Percentiles rank a stretch among this genome's conserved stretches.
Conservation (phyloP, 2,888 invertebrate genomes). For the Abrostola tripartita region DNA sequence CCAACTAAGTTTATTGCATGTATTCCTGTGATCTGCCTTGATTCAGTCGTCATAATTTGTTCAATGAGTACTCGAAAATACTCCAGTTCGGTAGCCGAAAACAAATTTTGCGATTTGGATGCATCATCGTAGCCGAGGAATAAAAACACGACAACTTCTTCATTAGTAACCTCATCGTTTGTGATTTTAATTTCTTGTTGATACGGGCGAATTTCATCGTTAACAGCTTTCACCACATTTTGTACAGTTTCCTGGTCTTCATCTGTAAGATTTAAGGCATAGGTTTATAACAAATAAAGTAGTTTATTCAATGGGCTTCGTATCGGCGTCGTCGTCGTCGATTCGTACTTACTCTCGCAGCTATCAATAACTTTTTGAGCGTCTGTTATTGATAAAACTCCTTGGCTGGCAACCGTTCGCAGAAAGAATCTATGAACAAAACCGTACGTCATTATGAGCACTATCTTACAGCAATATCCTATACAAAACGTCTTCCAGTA, state of each 20-base stretch:
- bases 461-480: no score
- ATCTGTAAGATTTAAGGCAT: slow-evolving; percentile 60
- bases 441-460: slow-evolving; percentile 69
- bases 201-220: slow-evolving; percentile 72
- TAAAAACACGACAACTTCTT: slow-evolving; percentile 76
- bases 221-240: slow-evolving; percentile 74
- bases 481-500: no score
- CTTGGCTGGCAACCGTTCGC: slow-evolving; percentile 75
- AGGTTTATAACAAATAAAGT: background rate
- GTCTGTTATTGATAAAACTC: slow-evolving; percentile 73
- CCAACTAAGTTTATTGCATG: slow-evolving; percentile 79
- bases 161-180: slow-evolving; percentile 75
- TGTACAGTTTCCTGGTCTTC: slow-evolving; percentile 58
- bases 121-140: slow-evolving; percentile 77
- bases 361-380: slow-evolving; percentile 61
- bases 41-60: slow-evolving; percentile 78
- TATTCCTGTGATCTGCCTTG: slow-evolving; percentile 75
- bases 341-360: slow-evolving; percentile 61
- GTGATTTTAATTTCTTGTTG: slow-evolving; percentile 78
- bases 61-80: slow-evolving; percentile 79
- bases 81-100: slow-evolving; percentile 75
- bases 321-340: no score
- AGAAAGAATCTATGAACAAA: slow-evolving; percentile 73
- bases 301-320: background rate
- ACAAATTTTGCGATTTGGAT: slow-evolving; percentile 78